A percentile compares a stretch with the other conserved stretches of the same genome.
Evolutionary conservation across 2,113 vertebrate genomes (phyloP).

Genomic region (Epinephelus lanceolatus): DNA sequence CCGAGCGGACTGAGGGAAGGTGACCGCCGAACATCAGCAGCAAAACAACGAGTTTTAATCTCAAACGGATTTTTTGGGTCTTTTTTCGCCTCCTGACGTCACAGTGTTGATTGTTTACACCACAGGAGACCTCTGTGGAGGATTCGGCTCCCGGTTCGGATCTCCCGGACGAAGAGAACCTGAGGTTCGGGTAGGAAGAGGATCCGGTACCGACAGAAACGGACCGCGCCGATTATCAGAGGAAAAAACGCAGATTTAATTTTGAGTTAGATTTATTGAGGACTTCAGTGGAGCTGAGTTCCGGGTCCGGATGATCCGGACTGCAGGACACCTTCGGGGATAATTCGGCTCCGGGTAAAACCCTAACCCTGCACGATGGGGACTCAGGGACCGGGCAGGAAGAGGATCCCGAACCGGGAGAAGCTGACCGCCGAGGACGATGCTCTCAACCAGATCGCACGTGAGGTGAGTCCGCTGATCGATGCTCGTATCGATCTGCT

Average conservation of each 20-base stretch:
- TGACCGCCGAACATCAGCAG: not conserved
- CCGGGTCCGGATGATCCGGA: not conserved
- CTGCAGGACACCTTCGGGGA: not conserved
- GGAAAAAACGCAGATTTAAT: not conserved
- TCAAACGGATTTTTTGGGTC: rapidly evolving
- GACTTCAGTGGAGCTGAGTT: rapidly evolving
- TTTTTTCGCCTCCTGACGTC: not conserved
- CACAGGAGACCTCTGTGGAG: not conserved
- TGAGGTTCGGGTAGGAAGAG: not conserved
- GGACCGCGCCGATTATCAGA: not conserved
- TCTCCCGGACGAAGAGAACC: not conserved
- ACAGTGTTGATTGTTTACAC: too few species aligned
- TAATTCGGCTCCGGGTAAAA: not conserved
- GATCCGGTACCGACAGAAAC: not conserved
- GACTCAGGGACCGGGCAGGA: constrained; percentile 88
- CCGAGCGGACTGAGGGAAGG: not conserved
- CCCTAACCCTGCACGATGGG: constrained; percentile 80
- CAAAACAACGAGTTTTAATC: not conserved
- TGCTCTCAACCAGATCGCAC: constrained; percentile 89
- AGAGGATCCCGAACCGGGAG: constrained; percentile 88
- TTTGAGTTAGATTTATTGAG: rapidly evolving
- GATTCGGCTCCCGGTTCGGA: not conserved
- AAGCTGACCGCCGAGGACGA: constrained; percentile 90
- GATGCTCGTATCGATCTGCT: not conserved
- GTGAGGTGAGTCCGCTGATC: constrained; percentile 84